A percentile compares a stretch with the other conserved stretches of the same genome.
Evolutionary conservation across 2,797 vertebrate genomes (phyloP).

Genomic region (Sebastes taczanowskii): DNA sequence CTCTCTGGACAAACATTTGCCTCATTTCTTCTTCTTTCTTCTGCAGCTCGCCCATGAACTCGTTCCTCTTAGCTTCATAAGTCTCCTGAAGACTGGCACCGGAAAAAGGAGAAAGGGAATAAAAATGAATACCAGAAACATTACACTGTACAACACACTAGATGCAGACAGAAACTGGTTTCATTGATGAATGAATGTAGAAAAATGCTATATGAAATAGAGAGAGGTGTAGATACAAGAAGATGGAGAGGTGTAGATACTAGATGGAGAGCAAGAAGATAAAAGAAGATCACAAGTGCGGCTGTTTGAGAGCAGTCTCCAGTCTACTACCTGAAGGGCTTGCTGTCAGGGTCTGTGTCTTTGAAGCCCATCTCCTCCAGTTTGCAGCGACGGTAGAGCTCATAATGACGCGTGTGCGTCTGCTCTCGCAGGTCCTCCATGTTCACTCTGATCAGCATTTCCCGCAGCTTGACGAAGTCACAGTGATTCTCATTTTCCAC

Average conservation of each 20-base stretch:
- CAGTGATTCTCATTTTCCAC: conserved; percentile 99
- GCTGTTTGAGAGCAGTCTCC: neutral
- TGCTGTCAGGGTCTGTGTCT: conserved; percentile 97
- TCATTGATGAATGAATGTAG: neutral
- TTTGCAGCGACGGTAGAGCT: conserved; percentile 97
- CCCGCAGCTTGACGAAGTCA: conserved; percentile 96
- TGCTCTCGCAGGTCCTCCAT: conserved; percentile 99
- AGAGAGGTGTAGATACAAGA: neutral
- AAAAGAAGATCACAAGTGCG: neutral
- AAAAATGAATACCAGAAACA: neutral
- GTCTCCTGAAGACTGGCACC: conserved; percentile 94
- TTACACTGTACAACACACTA: neutral
- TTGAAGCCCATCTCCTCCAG: conserved; percentile 99
- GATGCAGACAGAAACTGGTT: neutral
- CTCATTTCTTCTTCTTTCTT: conserved; percentile 99
- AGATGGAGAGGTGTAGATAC: too few species aligned
- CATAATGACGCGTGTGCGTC: conserved; percentile 96
- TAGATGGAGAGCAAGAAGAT: neutral
- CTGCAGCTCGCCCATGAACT: conserved; percentile 97
- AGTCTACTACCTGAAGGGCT: conserved; percentile 92
- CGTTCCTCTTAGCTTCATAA: conserved; percentile 97
- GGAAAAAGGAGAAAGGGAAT: neutral
- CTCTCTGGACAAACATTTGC: conserved; percentile 99
- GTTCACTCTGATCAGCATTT: conserved; percentile 98
- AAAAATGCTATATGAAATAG: neutral